Evolutionary conservation across 2,888 invertebrate genomes (phyloP), one percentile per base, ranked within the genome.

Genomic region (Meta bourneti): DNA sequence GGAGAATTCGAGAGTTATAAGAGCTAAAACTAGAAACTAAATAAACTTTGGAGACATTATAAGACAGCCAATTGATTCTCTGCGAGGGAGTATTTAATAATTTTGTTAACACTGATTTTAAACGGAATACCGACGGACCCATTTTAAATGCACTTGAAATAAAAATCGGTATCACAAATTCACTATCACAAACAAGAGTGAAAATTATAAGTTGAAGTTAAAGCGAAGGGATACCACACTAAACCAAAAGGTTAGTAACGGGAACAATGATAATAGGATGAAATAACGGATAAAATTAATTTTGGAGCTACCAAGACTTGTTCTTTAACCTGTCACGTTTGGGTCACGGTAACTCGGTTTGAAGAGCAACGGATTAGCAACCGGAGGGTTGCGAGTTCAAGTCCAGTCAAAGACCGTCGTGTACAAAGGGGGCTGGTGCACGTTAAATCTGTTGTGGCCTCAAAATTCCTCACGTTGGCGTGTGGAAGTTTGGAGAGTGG

Each of bases 81-180:
- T 52, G 51, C 8, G 74, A 34, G 11, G 69, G 69, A 52, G 16
- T 72, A 79, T 90, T 84, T 8, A 79, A 51, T 9, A 79, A 72
- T 74, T 84, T 90, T 49, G 34, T 9, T 52, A 90, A 79, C 9
- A 19, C 61, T 19, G 34, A 80, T 87, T 79, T 80, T 48, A 80
- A 54, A 71, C 87, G 71, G 54, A 87, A 34, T 52, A 48, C 85
- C 48, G 77, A 61, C 16, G 54, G 34, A 61, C 87, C 87, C 87
- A 87, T 87, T 54, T 87, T 80, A 34, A 69, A 79, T 81, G 70
- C 61, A 49, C 70, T 71, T 49, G 81, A 79, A 75, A 48, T n/a
- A 69, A 61, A 20, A 34, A 80, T 34, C 16, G 20, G 11, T 80
- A 61, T 72, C 49, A 78, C 51, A 78, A 78, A 75, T 34, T 48